These are phyloP conservation scores for Proteles cristata DNA, from an alignment of 2,113 vertebrate species.

Conservation along the genomic window DNA sequence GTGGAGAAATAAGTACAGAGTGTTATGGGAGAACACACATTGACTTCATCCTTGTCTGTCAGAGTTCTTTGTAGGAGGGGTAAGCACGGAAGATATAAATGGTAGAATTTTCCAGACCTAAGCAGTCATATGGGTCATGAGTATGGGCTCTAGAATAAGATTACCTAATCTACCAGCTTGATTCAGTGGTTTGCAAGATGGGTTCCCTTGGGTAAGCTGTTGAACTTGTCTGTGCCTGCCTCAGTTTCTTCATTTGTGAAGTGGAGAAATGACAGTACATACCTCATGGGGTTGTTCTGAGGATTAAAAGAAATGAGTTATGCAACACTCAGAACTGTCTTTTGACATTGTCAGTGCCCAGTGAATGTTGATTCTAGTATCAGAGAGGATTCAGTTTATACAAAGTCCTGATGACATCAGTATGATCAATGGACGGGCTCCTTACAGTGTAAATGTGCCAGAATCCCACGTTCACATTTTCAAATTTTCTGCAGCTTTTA, in stretches of 20 bases:
- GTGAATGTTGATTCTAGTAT: background rate
- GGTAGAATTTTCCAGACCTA: background rate
- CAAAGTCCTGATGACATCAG: background rate
- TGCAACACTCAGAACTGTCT: background rate
- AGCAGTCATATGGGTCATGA: background rate
- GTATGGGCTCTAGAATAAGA: background rate
- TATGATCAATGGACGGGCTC: background rate
- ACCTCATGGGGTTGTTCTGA: background rate
- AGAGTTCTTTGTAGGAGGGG: background rate
- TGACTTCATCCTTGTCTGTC: background rate
- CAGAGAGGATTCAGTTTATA: background rate
- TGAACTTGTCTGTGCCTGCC: background rate
- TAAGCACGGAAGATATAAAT: background rate
- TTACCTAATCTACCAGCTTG: background rate
- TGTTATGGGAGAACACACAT: background rate
- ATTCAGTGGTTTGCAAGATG: background rate
- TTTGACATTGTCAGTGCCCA: background rate
- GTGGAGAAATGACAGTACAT: background rate
- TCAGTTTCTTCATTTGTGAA: conserved; percentile 27
- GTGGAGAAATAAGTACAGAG: background rate
- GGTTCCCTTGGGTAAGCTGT: background rate
- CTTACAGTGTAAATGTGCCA: background rate
- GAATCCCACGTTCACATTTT: background rate
- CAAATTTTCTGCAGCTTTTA: background rate
- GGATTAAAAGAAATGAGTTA: background rate